These are phyloP conservation scores for Dinoponera quadriceps DNA, from an alignment of 1,140 invertebrate genomes.

Conservation along the genomic window DNA sequence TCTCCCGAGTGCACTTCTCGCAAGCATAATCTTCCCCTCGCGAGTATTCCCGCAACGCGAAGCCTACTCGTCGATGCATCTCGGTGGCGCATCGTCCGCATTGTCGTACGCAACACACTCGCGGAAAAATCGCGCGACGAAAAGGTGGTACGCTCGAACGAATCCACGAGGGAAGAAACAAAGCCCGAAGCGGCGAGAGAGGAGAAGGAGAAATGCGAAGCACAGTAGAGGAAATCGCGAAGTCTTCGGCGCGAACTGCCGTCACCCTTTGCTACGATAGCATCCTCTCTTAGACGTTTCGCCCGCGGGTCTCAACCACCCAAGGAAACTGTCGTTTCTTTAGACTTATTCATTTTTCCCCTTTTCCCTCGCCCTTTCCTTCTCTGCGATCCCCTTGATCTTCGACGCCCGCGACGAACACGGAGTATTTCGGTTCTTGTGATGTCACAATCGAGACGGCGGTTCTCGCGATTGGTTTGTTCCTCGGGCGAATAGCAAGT, in stretches of 20 bases:
- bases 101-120: conserved; percentile 31
- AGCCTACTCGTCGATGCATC: conserved; percentile 49
- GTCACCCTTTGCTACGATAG: conserved; percentile 40
- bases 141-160: conserved; percentile 20
- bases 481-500: too few species aligned
- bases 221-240: conserved; percentile 38
- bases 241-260: conserved; percentile 41
- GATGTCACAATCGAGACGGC: conserved; percentile 8
- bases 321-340: conserved; percentile 37
- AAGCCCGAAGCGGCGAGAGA: conserved; percentile 7
- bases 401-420: conserved; percentile 13
- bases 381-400: conserved; percentile 46
- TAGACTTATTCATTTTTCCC: conserved; percentile 55
- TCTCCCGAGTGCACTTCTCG: conserved; percentile 1
- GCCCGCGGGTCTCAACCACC: conserved; percentile 28
- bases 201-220: conserved; percentile 1
- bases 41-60: conserved; percentile 47
- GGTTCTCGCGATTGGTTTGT: neutral
- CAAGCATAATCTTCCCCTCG: conserved; percentile 48
- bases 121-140: conserved; percentile 14
- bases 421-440: conserved; percentile 21
- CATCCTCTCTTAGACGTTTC: conserved; percentile 31
- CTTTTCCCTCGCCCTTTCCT: conserved; percentile 30
- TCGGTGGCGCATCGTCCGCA: conserved; percentile 37
- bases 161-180: conserved; percentile 45